Evolutionary conservation across 1,140 invertebrate genomes (phyloP).

Genomic region (Streblospio benedicti): DNA sequence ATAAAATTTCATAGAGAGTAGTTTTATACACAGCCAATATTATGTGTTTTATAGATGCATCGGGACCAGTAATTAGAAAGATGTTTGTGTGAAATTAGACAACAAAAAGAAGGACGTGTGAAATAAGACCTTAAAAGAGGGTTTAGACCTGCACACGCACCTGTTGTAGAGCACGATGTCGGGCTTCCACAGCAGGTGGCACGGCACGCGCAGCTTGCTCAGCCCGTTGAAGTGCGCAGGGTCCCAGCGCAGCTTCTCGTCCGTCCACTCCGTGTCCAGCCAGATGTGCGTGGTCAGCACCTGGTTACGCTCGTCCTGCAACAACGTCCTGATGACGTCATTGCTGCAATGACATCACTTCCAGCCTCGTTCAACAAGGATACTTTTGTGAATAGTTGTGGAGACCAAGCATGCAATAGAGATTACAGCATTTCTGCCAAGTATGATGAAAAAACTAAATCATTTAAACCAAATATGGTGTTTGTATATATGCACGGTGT

Average conservation of each 20-base stretch:
- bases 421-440: not conserved
- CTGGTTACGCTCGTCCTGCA: constrained; percentile 49
- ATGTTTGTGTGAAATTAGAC: too few species aligned
- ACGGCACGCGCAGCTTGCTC: constrained; percentile 49
- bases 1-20: too few species aligned
- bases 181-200: constrained; percentile 52
- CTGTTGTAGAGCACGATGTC: constrained; percentile 55
- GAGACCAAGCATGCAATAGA: not conserved
- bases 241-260: constrained; percentile 52
- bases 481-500: not conserved
- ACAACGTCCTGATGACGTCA: not conserved
- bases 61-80: too few species aligned
- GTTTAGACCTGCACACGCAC: constrained; percentile 29
- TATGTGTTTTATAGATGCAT: too few species aligned
- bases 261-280: constrained; percentile 53
- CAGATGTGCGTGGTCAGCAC: constrained; percentile 52
- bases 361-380: not conserved
- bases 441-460: not conserved
- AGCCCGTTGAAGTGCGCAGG: constrained; percentile 48
- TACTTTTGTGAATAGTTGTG: not conserved
- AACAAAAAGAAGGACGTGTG: too few species aligned
- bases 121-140: not conserved
- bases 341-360: not conserved
- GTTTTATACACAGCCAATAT: too few species aligned
- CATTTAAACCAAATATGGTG: not conserved